Conservation (phyloP, 2,888 invertebrate species). For the Tuta absoluta region DNA sequence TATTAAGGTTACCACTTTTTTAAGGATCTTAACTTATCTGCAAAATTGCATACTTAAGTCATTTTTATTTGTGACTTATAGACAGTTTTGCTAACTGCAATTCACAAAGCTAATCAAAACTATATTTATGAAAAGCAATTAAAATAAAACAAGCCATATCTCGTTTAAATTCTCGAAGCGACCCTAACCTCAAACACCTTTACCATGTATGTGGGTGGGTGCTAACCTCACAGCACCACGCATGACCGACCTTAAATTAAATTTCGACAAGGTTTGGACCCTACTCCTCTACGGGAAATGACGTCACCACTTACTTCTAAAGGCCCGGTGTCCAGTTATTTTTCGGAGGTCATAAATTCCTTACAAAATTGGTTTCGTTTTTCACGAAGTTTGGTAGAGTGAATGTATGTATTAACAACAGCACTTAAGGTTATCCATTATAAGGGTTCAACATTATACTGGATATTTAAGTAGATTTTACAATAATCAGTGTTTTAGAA, state of each 20-base stretch:
- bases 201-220: constrained; percentile 12
- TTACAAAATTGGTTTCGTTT: constrained; percentile 1
- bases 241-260: constrained; percentile 51
- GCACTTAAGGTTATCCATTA: neutral
- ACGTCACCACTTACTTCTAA: constrained; percentile 18
- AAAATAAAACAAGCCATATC: too few relatives aligned
- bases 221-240: constrained; percentile 33
- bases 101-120: too few relatives aligned
- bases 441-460: neutral
- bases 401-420: neutral
- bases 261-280: constrained; percentile 44
- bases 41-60: too few relatives aligned
- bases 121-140: too few relatives aligned
- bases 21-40: too few relatives aligned
- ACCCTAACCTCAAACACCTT: neutral
- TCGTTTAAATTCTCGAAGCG: too few relatives aligned
- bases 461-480: too few relatives aligned
- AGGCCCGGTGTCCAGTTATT: neutral
- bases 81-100: too few relatives aligned
- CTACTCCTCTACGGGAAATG: constrained; percentile 19
- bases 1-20: too few relatives aligned
- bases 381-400: neutral
- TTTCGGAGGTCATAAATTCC: constrained; percentile 4
- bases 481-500: too few relatives aligned
- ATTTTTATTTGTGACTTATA: too few relatives aligned